Evolutionary conservation across 2,113 vertebrate species (phyloP).

Genomic region (Mormyrus iriodes): DNA sequence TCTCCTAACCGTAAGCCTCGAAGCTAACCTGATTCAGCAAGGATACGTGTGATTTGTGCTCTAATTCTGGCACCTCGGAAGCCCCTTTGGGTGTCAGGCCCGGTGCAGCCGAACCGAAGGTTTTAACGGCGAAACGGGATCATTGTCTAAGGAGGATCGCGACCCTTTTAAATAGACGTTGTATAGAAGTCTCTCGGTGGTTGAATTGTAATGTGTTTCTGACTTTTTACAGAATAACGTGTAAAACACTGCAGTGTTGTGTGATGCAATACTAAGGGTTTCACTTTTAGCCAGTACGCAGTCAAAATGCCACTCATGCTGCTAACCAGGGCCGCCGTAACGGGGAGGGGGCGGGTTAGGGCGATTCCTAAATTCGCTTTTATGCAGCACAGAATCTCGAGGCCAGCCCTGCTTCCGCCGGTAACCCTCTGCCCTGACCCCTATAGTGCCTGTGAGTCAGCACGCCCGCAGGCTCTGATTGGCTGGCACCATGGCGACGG

Average conservation of each 20-base stretch:
- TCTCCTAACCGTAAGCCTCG: neutral
- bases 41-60: neutral
- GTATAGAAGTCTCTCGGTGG: neutral
- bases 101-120: neutral
- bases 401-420: neutral
- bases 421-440: neutral
- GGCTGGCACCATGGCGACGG: constrained; percentile 55
- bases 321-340: neutral
- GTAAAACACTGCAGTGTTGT: neutral
- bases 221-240: neutral
- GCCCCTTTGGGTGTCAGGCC: neutral
- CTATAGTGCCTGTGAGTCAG: constrained; percentile 42
- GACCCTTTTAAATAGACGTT: neutral
- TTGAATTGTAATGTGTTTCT: neutral
- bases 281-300: neutral
- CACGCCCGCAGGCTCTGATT: constrained; percentile 35
- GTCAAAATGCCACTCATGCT: too few relatives aligned
- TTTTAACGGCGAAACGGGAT: neutral
- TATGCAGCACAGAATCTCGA: neutral
- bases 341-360: too few relatives aligned
- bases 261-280: neutral
- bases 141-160: neutral
- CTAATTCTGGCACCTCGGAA: neutral
- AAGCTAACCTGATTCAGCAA: neutral
- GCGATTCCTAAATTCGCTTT: neutral